Evolutionary conservation across 1,140 invertebrate species (phyloP), one percentile per base, ranked within the genome.

Genomic region (Argopecten irradians): DNA sequence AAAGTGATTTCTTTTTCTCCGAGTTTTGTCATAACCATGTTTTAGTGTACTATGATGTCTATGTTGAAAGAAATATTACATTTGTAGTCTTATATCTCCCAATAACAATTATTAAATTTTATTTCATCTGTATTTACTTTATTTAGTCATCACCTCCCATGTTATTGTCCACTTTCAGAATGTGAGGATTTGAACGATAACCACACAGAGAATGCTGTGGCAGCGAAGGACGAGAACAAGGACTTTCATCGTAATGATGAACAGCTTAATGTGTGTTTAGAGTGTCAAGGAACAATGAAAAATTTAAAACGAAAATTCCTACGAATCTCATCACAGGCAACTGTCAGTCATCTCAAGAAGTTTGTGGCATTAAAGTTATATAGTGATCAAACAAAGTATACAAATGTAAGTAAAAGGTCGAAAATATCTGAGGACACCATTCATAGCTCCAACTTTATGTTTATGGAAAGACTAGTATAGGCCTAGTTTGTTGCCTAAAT

Each of bases 331-430:
- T 98, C 98, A 22, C 98, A 99, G 95, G 98, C 98, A 11, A 99
- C 99, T 19, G 98, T 99, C 92, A 98, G 98, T 84, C 98, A 99
- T 95, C 96, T 99, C 14, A 99, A 99, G 95, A 99, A 99, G 95
- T 99, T 99, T 96, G 97, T 99, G 92, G 98, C 99, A 83, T 98
- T 98, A 94, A 99, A 99, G 96, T 97, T 99, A 87, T 97, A 99
- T 91, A 98, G 98, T 94, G 97, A 97, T 91, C 97, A 98, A 94
- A 98, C 98, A 87, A 98, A 98, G 95, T 99, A 99, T 96, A 97
- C 98, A 96, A 98, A 99, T 96, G 98, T 99, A 95, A 97, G 97
- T 97, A 91, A 35, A 19, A 13, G 34, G n/a, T 82, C 33, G 35
- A 32, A 32, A 41, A 85, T 16, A 55, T 86, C n/a, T n/a, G n/a